Base-by-base conservation (phyloP, 2,113 vertebrate genomes). In the Thymallus thymallus region DNA sequence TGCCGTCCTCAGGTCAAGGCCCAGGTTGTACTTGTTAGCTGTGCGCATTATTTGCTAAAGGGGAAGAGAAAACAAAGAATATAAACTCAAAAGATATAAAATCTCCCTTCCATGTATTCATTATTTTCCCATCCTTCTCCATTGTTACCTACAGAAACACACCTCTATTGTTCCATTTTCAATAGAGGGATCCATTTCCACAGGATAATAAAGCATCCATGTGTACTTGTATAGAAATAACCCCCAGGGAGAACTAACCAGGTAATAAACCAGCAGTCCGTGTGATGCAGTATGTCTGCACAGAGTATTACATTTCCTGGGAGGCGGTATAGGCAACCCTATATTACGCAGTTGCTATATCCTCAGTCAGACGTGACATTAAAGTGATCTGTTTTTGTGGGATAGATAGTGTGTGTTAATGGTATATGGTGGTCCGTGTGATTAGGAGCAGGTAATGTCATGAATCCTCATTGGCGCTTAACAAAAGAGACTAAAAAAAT, bases 1-100 rank as follows among this genome's bases (percentile, higher is more conserved):
- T 64, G 96, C 95, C 1, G 95, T 96, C 84, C 96, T 91, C 84
- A 96, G 92, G 86, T 96, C 95, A 90, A 96, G 84, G 1, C 96
- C 96, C 77, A 97, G 89, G 88, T 96, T 95, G 85, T 96, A 96
- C 84, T 95, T 96, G 94, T 94, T 95, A 76, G 94, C 95, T 26
- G 95, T 96, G 72, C 95, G 95, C 95, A 96, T 96, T 81, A 97
- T 96, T 96, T 96, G 95, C 96, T 96, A 81, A 4, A 88, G 64
- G 18, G 75, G 72, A 3, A 60, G 5, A 73, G 16, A 67, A 24
- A 46, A 20, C 23, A 68, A 68, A 68, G 14, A 18, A 18, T 16
- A 51, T 51, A 16, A 51, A 51, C 48, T 16, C 14, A 51, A 51
- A 18, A 18, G 14, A 51, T 18, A 51, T 51, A 4, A 51, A 16